Evolutionary conservation across 2,797 vertebrate genomes (phyloP).

Genomic region (Cossypha dichroa): DNA sequence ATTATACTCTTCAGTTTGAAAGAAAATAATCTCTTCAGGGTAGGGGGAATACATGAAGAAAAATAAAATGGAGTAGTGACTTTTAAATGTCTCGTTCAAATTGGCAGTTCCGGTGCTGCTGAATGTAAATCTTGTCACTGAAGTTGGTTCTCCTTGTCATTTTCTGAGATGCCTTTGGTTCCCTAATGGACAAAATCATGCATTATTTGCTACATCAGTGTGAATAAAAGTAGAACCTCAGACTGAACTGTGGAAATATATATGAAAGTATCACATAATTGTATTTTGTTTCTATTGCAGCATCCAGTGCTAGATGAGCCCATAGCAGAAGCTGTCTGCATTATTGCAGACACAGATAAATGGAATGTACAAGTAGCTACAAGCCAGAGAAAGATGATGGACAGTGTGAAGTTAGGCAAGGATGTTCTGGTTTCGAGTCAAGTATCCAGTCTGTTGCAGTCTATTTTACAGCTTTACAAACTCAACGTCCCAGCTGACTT

Average conservation of each 20-base stretch:
- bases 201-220: not conserved
- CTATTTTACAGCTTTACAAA: constrained; percentile 83
- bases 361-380: constrained; percentile 86
- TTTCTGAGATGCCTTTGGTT: not conserved
- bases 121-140: not conserved
- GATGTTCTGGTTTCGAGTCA: constrained; percentile 86
- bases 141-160: not conserved
- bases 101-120: not conserved
- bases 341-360: constrained; percentile 86
- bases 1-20: not conserved
- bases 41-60: not conserved
- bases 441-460: constrained; percentile 83
- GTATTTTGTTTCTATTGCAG: constrained; percentile 67
- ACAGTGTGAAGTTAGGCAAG: constrained; percentile 81
- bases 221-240: not conserved
- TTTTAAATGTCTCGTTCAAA: not conserved
- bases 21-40: not conserved
- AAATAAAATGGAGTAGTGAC: not conserved
- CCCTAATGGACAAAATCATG: not conserved
- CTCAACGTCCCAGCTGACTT: constrained; percentile 85
- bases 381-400: constrained; percentile 81
- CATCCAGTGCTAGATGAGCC: constrained; percentile 88
- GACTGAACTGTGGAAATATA: not conserved
- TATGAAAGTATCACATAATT: not conserved
- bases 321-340: constrained; percentile 85